Base-by-base conservation (phyloP, 2,113 vertebrate species). In the Ginglymostoma cirratum region DNA sequence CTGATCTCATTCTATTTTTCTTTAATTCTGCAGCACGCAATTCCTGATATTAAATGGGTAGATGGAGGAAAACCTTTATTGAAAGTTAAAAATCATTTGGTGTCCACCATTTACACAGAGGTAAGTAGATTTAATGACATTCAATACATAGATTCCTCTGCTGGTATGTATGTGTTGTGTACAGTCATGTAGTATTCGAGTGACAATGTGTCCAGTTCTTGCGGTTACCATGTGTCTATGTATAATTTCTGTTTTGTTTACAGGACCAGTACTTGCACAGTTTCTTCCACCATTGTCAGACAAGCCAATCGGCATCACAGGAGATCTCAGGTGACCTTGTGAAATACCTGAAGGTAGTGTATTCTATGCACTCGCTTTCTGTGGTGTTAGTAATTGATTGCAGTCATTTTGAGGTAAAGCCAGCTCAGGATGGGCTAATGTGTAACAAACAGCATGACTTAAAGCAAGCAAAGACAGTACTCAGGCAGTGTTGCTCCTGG, bases 261-360 rank as follows among this genome's bases (percentile, higher is more conserved):
- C 96, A 99, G 99, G 99, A 99, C 97, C 97, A 99, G 96, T 98
- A 99, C 92, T 98, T 99, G 61, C 98, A 99, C 96, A 99, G 99
- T 96, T 99, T 99, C 97, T 99, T 99, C 98, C 98, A 98, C 96
- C 98, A 99, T 96, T 99, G 98, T 97, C 98, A 99, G 96, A 97
- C 98, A 96, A 98, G 98, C 96, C 98, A 97, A 96, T 97, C 97
- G 0, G 98, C 98, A 42, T 97, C 98, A 0, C 98, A 98, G 96
- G 98, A 98, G 78, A 98, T 97, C 96, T 97, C 97, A 38, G 98
- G 98, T 86, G 99, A 99, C 55, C 98, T 99, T 6, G 97, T 99
- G 96, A 99, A 99, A 97, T 98, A 98, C 97, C 97, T 99, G 66
- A 99, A 99, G 98, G 99, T 99, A 96, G 10, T 27, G 55, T 15